Conservation (phyloP, 2,888 invertebrate species). For the Diadegma fenestrale region DNA sequence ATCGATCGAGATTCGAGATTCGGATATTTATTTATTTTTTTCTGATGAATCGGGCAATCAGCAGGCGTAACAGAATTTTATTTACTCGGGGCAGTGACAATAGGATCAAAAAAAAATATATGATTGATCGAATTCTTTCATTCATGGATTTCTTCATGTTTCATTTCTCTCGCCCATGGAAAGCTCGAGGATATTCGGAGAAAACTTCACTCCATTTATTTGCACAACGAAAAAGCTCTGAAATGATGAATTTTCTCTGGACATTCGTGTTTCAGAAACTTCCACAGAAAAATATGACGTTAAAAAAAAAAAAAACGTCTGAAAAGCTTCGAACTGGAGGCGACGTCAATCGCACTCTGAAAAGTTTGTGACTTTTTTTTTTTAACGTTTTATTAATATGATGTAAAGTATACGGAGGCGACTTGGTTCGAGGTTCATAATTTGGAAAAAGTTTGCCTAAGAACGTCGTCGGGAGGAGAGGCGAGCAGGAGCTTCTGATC, state of each 20-base stretch:
- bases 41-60: neutral
- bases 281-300: neutral
- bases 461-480: neutral
- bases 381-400: neutral
- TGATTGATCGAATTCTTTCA: neutral
- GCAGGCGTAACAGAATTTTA: neutral
- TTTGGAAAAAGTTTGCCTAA: neutral
- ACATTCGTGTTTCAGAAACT: neutral
- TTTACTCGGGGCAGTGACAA: neutral
- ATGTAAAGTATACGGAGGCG: slow-evolving; percentile 17
- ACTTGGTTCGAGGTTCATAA: slow-evolving; percentile 26
- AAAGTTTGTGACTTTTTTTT: neutral
- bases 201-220: neutral
- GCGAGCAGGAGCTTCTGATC: neutral
- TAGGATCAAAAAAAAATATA: neutral
- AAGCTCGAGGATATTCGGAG: neutral
- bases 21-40: neutral
- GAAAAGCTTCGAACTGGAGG: neutral
- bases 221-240: neutral
- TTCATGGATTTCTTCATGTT: neutral
- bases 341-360: neutral
- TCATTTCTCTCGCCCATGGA: neutral
- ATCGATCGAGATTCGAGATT: neutral
- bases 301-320: neutral
- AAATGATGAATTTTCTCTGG: neutral